Base-by-base conservation (phyloP, 2,797 vertebrate species). In the Hafferia zeledoni region DNA sequence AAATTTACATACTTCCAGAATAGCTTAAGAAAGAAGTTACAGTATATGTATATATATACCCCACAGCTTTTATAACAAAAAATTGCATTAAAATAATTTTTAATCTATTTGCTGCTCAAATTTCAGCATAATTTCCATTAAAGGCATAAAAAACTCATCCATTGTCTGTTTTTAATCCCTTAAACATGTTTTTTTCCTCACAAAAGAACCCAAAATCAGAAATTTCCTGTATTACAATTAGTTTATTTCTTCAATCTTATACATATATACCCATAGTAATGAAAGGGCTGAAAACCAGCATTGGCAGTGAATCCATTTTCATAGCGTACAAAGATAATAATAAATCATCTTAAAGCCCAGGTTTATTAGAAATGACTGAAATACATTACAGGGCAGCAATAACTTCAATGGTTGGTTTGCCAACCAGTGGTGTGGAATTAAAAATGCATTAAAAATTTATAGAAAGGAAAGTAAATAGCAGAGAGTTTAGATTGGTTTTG, bases 371-470 rank as follows among this genome's bases (percentile, higher is more conserved):
- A 97, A 97, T 87, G 94, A 97, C 95, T 97, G 91, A 95, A 97
- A 96, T 94, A 89, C 72, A 96, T 97, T 97, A 96, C 50, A 93
- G 80, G 88, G 71, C 95, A 97, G 92, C 47, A 87, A 79, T 96
- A 93, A 92, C 77, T 91, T 77, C 94, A 96, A 93, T 96, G 94
- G 92, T 94, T 97, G 96, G 95, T 97, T 98, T 97, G 94, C 82
- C 93, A 97, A 95, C 61, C 80, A 94, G 94, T 94, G 86, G 84
- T 82, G 80, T 97, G 85, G 95, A 97, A 97, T 97, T 97, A 97
- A 97, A 97, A 98, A 95, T 95, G 86, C 74, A 97, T 97, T 97
- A 97, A 97, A 95, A 95, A 97, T 97, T 96, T 97, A 93, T 91
- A 97, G 87, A 96, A 97, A 97, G 69, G 70, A 92, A 97, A 97